Evolutionary conservation across 1,140 invertebrate species (phyloP).

Genomic region (Zaprionus lachaisei): DNA sequence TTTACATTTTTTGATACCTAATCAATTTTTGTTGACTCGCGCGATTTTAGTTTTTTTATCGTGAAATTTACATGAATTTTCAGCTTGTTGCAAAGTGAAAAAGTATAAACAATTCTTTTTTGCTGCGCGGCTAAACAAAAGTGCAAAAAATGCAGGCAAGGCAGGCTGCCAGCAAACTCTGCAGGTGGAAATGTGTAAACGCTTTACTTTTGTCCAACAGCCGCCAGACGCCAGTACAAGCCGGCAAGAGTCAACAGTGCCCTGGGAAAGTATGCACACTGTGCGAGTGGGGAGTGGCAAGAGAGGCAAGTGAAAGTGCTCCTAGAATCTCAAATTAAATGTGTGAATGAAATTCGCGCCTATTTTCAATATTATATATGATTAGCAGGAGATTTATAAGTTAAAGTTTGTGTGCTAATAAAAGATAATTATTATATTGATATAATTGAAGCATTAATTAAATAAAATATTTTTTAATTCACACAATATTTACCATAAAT

Average conservation of each 20-base stretch:
- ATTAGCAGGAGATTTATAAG: too few relatives aligned
- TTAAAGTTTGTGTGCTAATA: not conserved
- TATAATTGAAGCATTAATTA: not conserved
- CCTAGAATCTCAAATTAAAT: constrained; percentile 8
- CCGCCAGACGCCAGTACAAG: constrained; percentile 69
- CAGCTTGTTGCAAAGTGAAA: constrained; percentile 74
- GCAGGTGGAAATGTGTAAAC: constrained; percentile 53
- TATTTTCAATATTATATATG: not conserved
- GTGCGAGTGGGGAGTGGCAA: constrained; percentile 7
- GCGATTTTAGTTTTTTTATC: constrained; percentile 71
- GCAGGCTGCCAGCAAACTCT: not conserved
- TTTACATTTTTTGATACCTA: constrained; percentile 11
- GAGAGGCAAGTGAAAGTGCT: not conserved
- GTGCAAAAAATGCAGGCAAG: constrained; percentile 12
- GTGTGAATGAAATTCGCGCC: not conserved
- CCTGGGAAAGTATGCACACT: constrained; percentile 17
- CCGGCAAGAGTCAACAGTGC: constrained; percentile 35
- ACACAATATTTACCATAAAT: too few relatives aligned
- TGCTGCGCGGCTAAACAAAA: constrained; percentile 22
- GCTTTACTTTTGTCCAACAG: constrained; percentile 59
- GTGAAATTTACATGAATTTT: constrained; percentile 78
- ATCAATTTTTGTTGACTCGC: constrained; percentile 50
- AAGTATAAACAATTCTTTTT: constrained; percentile 64
- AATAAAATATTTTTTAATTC: not conserved
- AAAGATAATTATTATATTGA: too few relatives aligned